Evolutionary conservation across 2,888 invertebrate genomes (phyloP), one percentile per base, ranked within the genome.

Genomic region (Tetrapedia diversipes): DNA sequence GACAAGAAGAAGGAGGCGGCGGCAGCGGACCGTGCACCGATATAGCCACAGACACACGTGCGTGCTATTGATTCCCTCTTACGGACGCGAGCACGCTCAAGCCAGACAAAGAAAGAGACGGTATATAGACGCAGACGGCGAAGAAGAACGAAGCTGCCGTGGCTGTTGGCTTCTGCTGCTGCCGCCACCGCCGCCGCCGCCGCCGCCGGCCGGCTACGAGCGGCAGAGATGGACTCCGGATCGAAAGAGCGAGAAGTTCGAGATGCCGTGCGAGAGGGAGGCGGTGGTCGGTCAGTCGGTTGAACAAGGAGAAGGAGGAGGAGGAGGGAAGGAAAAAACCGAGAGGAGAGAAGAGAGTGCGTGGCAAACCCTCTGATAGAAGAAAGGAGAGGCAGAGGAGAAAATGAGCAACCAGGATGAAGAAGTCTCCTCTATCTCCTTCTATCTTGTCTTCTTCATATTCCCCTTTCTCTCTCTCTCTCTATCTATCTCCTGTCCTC

Each of bases 61-160:
- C 53, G 69, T 59, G 43, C 77, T 80, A 83, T 83, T 82, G 82
- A 82, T 77, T 83, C 83, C 49, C 60, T 71, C 57, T 81, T 70
- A 54, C 65, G 8, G 37, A 27, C 27, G 49, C 74, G 32, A 27
- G 29, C 47, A 65, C 49, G 19, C 19, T 14, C 32, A 6, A 47
- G 60, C 69, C 45, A 68, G 63, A n/a, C 7, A 41, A 7, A 24
- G 24, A 47, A 10, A 41, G 59, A 69, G 49, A 72, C 61, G 54
- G 61, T 69, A 66, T 61, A 70, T 63, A 70, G 77, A 82, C 56
- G 77, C 66, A 67, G 64, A 71, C 71, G 68, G 60, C 53, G 72
- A 77, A 66, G 81, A 78, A 34, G 83, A 81, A 69, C 81, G 81
- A 84, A 68, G 84, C 79, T 81, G 79, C 75, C 61, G 79, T 79